Percentiles rank a stretch among this genome's conserved stretches.
These are phyloP conservation scores for Schizothorax lantsangensis DNA, from an alignment of 2,797 vertebrate species.

Conservation along the genomic window DNA sequence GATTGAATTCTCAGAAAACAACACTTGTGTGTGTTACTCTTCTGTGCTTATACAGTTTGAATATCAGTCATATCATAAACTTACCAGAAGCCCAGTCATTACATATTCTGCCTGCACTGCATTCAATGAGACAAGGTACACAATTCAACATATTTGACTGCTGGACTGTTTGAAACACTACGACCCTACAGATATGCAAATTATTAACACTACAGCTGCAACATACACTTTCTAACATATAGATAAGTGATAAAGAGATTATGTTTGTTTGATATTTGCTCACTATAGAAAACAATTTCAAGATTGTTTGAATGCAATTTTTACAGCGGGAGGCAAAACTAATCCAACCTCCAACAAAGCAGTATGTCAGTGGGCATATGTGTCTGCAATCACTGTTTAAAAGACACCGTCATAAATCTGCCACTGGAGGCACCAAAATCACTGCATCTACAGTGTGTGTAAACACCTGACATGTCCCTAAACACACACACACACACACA, in stretches of 20 bases:
- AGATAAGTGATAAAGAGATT: background rate
- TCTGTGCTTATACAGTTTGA: conserved; percentile 44
- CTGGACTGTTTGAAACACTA: background rate
- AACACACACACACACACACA: conserved; percentile 13
- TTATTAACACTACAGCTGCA: background rate
- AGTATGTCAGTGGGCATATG: conserved; percentile 33
- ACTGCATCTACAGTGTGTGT: conserved; percentile 54
- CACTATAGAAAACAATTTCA: background rate
- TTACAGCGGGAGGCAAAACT: conserved; percentile 34
- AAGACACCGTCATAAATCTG: conserved; percentile 63
- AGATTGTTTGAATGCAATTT: conserved; percentile 22
- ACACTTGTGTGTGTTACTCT: conserved; percentile 23
- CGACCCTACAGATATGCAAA: background rate
- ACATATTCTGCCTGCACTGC: conserved; percentile 15
- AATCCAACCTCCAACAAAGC: conserved; percentile 24
- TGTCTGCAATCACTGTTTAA: conserved; percentile 45
- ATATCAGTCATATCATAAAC: conserved; percentile 57
- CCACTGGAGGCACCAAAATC: conserved; percentile 65
- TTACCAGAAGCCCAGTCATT: conserved; percentile 50
- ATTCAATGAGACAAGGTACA: background rate
- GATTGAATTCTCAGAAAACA: conserved; percentile 17
- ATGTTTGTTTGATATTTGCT: background rate
- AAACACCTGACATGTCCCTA: conserved; percentile 47
- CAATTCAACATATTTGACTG: conserved; percentile 2
- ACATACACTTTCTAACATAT: background rate